phyloP scores from a whole-genome alignment of 2,797 vertebrate species.

The Macrochelys suwanniensis region DNA sequence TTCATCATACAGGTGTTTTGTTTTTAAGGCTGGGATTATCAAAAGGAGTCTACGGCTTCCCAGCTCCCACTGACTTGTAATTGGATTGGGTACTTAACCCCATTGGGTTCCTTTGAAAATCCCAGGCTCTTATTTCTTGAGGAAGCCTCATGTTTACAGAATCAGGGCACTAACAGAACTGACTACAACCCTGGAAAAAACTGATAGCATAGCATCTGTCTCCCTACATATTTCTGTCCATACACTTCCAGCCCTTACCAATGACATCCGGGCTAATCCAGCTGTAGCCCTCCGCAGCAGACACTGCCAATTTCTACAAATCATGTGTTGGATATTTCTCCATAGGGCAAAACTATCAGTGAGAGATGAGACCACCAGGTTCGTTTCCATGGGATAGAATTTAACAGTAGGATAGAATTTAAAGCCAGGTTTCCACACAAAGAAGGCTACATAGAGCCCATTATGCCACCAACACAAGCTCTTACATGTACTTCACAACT shows the following conservation, averaged over 20 bases:
- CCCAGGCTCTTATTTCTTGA: constrained; percentile 10
- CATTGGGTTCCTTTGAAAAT: constrained; percentile 42
- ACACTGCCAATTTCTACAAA: constrained; percentile 47
- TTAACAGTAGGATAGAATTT: not conserved
- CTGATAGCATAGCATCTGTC: not conserved
- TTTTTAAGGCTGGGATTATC: constrained; percentile 46
- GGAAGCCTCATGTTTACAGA: not conserved
- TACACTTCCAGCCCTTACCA: not conserved
- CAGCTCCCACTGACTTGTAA: constrained; percentile 36
- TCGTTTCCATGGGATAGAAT: not conserved
- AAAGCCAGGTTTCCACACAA: not conserved
- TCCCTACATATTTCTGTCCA: constrained; percentile 15
- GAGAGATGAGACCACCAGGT: constrained; percentile 29
- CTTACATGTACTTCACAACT: not conserved
- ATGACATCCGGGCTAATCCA: constrained; percentile 3
- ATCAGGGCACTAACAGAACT: not conserved
- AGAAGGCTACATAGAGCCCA: not conserved
- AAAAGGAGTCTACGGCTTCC: constrained; percentile 36
- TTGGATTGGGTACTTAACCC: constrained; percentile 45
- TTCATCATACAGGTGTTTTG: constrained; percentile 47
- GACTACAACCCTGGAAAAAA: not conserved
- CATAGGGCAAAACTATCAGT: too few relatives aligned
- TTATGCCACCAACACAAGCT: not conserved
- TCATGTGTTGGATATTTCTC: too few relatives aligned
- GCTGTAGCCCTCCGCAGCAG: not conserved